Evolutionary conservation across 2,797 vertebrate species (phyloP), one percentile per base, ranked within the genome.

Genomic region (Molossus alvarezi): DNA sequence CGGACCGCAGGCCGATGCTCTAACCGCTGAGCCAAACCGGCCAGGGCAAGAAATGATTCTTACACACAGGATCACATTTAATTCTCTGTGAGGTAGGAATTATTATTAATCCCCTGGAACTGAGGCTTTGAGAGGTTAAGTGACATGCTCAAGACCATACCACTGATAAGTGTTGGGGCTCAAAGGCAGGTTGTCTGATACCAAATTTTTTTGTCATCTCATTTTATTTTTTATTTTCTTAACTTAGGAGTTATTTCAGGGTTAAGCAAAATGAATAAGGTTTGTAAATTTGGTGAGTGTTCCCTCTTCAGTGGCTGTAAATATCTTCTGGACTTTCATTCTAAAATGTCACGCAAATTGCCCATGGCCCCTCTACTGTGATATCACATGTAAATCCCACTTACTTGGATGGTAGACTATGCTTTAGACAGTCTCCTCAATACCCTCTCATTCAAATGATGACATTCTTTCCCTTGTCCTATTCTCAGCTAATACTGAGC

Each of bases 151-250:
- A 27, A 65, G 27, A 23, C 41, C 33, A 76, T 23, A 87, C 57
- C 8, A 37, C 64, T 77, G 21, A 10, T 62, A 82, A n/a, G 20
- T 20, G 5, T 45, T 84, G 8, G 7, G 18, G 4, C 64, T 82
- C 64, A 86, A 69, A 71, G 10, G 27, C 37, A 48, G 29, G 3
- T 72, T 87, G 18, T 18, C 45, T 93, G 82, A 65, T 48, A 41
- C 29, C 23, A 77, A 86, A 41, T 71, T 1, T 55, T 76, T 84
- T 79, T 84, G 27, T 29, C 45, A 14, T 92, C 29, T 88, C 83
- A 21, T 51, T 88, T 90, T 65, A 29, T 80, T 57, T 95, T 87
- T 51, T 41, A 8, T 84, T 75, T 84, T 81, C 5, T 94, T 81
- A 73, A 57, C 17, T 62, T 77, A 77, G 41, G 77, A 48, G 27